Evolutionary conservation across 2,888 invertebrate species (phyloP).

Genomic region (Hemithea aestivaria): DNA sequence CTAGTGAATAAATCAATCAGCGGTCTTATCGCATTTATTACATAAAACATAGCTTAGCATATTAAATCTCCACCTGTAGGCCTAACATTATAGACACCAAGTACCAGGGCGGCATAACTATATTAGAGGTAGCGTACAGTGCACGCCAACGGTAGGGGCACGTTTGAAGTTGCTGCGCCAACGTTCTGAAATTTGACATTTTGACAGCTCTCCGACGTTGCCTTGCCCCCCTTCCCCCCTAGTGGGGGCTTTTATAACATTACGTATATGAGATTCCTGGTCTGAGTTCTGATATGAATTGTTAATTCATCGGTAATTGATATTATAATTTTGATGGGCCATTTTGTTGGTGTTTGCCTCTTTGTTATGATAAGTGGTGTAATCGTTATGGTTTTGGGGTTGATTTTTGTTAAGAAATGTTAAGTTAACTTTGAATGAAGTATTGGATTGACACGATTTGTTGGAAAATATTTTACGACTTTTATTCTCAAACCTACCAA

Average conservation of each 20-base stretch:
- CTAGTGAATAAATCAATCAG: too few relatives aligned
- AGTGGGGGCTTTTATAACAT: conserved; percentile 53
- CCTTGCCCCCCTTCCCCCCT: conserved; percentile 52
- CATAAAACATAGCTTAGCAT: too few relatives aligned
- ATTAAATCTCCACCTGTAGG: too few relatives aligned
- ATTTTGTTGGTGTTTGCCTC: conserved; percentile 53
- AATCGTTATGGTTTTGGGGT: conserved; percentile 31
- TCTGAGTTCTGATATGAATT: conserved; percentile 77
- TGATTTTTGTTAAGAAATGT: conserved; percentile 25
- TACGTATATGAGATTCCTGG: conserved; percentile 71
- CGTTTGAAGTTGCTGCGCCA: conserved; percentile 76
- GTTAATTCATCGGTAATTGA: conserved; percentile 79
- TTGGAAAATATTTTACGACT: too few relatives aligned
- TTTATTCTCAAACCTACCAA: too few relatives aligned
- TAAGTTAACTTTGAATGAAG: too few relatives aligned
- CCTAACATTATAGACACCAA: too few relatives aligned
- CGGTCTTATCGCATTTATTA: too few relatives aligned
- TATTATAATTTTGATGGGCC: conserved; percentile 75
- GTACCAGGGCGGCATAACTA: conserved; percentile 70
- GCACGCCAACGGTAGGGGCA: conserved; percentile 72
- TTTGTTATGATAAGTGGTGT: conserved; percentile 45
- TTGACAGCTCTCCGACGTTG: conserved; percentile 78
- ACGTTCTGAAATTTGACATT: conserved; percentile 79
- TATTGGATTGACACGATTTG: too few relatives aligned
- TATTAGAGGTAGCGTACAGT: conserved; percentile 61